Percentiles rank a stretch among this genome's conserved stretches.
Evolutionary conservation across 2,888 invertebrate genomes (phyloP).

Genomic region (Troides aeacus): DNA sequence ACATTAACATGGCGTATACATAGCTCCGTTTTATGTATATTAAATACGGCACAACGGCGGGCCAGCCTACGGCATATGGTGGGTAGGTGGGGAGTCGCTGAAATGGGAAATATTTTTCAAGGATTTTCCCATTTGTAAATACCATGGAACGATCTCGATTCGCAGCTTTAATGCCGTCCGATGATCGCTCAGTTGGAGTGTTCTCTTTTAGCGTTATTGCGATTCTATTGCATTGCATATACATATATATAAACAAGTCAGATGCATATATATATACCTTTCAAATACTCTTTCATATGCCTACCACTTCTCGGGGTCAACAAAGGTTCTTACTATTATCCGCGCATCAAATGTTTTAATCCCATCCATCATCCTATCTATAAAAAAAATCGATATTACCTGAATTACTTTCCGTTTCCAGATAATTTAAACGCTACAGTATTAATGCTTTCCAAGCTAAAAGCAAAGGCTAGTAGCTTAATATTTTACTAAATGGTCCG

Average conservation of each 20-base stretch:
- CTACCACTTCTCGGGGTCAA: no score
- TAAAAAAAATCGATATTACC: no score
- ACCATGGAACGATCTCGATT: conserved; percentile 34
- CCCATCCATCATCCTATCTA: no score
- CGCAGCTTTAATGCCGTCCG: conserved; percentile 44
- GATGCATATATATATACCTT: neutral
- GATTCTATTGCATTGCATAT: conserved; percentile 23
- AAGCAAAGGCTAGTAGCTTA: no score
- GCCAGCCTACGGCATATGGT: conserved; percentile 31
- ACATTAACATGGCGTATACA: conserved; percentile 61
- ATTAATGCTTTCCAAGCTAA: no score
- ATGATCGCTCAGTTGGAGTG: conserved; percentile 33
- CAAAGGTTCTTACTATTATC: no score
- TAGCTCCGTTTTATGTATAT: conserved; percentile 28
- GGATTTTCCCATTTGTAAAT: conserved; percentile 46
- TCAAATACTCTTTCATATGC: no score
- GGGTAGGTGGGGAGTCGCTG: conserved; percentile 40
- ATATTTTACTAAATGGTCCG: no score
- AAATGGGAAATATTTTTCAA: conserved; percentile 54
- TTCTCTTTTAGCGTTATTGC: conserved; percentile 45
- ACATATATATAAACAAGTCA: neutral
- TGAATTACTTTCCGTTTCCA: no score
- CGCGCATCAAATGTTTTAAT: no score
- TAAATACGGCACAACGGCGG: conserved; percentile 26
- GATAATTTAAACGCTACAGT: no score